Evolutionary conservation across 2,888 invertebrate genomes (phyloP), one percentile per base, ranked within the genome.

Genomic region (Harpagoxenus sublaevis): DNA sequence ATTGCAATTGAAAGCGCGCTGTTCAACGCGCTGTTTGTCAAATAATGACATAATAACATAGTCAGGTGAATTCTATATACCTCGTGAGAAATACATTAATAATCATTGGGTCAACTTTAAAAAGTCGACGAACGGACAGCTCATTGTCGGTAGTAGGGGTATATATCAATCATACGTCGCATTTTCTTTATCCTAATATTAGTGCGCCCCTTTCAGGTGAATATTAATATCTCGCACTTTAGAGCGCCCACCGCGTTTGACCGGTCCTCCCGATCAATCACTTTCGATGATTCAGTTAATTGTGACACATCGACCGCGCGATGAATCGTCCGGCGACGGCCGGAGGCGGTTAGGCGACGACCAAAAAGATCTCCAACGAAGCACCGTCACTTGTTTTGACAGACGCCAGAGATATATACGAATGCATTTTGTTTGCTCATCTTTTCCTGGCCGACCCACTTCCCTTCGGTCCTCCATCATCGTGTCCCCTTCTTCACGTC

Each of bases 311-410:
- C 73, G 73, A 62, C 45, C 48, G 53, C 63, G 53, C 77, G 60
- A 79, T 60, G 79, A 57, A 78, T 53, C 77, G 83, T 42, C 63
- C 60, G 63, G 48, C 23, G 66, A 75, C 75, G 78, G 66, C 53
- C 55, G 60, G 62, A 86, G 84, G 84, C 86, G 79, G 82, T 35
- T 84, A 85, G 84, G 85, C 84, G 83, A 84, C 70, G 84, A 68
- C 79, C 83, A 68, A 83, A 89, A 87, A 89, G 89, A 83, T 90
- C 87, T 86, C 87, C 87, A 79, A 86, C 86, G 88, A 83, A 86
- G 87, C 87, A 88, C 84, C 92, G 86, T 84, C 89, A 89, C 87
- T 89, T 93, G 93, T 93, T 93, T 93, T 93, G 93, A 93, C 93
- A 93, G 93, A 92, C 92, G 90, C 89, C 90, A 88, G 85, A 91